A percentile compares a stretch with the other conserved stretches of the same genome.
Conservation (phyloP, 2,797 vertebrate species). For the Channallabes apus region DNA sequence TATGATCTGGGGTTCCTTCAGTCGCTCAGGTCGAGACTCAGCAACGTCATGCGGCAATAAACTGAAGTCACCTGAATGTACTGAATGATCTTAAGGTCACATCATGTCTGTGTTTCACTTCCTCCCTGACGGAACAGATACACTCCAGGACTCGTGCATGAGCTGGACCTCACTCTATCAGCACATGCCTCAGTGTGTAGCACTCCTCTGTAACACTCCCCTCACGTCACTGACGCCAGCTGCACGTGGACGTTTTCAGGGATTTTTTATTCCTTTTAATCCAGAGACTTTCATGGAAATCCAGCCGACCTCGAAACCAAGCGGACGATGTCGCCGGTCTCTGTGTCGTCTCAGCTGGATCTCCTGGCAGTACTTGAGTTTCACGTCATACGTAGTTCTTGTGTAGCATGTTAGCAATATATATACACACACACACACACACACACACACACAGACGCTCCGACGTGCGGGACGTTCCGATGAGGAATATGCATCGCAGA, state of each 20-base stretch:
- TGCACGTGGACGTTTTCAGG: neutral
- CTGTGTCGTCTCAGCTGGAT: neutral
- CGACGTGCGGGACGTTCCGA: neutral
- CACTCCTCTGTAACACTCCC: neutral
- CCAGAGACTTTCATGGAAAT: neutral
- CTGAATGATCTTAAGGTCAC: too few species aligned
- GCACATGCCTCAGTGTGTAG: neutral
- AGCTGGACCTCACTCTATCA: neutral
- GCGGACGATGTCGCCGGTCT: neutral
- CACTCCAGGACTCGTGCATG: too few species aligned
- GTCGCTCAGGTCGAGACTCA: too few species aligned
- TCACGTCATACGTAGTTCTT: neutral
- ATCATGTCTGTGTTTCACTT: too few species aligned
- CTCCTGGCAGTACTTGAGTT: neutral
- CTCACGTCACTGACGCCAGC: too few species aligned
- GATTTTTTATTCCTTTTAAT: neutral
- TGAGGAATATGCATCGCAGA: conserved; percentile 16
- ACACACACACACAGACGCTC: neutral
- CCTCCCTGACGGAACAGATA: too few species aligned
- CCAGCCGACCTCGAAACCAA: too few species aligned
- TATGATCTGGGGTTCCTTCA: too few species aligned
- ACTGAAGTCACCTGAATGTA: too few species aligned
- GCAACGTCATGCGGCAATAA: too few species aligned
- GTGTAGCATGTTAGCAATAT: conserved; percentile 32
- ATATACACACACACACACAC: neutral